Conservation (phyloP, 2,113 vertebrate species). For the Hemichromis elongatus region DNA sequence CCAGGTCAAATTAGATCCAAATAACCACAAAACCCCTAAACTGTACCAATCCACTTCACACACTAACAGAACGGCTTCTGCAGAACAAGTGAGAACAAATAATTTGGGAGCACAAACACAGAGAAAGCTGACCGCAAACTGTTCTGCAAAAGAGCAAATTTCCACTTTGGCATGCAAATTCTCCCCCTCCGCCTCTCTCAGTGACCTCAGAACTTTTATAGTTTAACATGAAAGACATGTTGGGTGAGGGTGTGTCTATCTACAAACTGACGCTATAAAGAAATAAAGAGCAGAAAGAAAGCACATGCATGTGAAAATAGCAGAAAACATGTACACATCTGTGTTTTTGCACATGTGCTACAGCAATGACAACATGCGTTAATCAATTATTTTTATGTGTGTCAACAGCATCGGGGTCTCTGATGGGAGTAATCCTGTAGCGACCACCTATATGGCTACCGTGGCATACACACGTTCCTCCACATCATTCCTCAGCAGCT, state of each 20-base stretch:
- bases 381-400: neutral
- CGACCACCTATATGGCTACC: slow-evolving; percentile 39
- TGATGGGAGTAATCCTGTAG: slow-evolving; percentile 11
- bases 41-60: neutral
- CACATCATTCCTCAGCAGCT: slow-evolving; percentile 23
- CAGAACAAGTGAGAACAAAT: slow-evolving; percentile 1
- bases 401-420: neutral
- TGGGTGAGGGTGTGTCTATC: neutral
- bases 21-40: neutral
- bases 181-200: neutral
- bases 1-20: neutral
- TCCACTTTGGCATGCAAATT: slow-evolving; percentile 16
- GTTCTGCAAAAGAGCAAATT: slow-evolving; percentile 13
- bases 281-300: neutral
- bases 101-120: neutral
- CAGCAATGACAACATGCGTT: neutral
- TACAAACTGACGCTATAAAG: neutral
- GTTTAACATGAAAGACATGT: slow-evolving; percentile 18
- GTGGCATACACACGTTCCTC: neutral
- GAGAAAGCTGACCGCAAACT: neutral
- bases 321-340: neutral
- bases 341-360: neutral
- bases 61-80: neutral
- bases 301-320: neutral
- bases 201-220: slow-evolving; percentile 39